phyloP scores from a whole-genome alignment of 2,888 invertebrate genomes.

The Acanthosoma haemorrhoidale region DNA sequence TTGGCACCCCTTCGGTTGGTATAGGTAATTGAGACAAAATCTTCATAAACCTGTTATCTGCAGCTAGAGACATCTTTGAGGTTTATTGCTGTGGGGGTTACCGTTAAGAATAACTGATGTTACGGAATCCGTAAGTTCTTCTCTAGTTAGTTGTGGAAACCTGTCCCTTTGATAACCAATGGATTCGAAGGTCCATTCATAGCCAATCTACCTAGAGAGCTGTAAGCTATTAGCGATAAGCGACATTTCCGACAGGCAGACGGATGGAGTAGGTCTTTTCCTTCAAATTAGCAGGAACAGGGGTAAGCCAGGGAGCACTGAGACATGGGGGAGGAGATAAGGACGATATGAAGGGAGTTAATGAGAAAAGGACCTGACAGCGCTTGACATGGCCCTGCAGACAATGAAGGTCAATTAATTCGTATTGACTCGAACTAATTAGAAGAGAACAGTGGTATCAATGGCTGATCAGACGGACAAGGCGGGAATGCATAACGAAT shows the following conservation, averaged over 20 bases:
- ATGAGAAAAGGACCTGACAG: neutral
- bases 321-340: neutral
- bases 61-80: too few relatives aligned
- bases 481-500: conserved; percentile 22
- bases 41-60: too few relatives aligned
- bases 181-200: too few relatives aligned
- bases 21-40: too few relatives aligned
- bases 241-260: neutral
- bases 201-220: neutral
- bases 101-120: too few relatives aligned
- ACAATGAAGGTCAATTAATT: conserved; percentile 13
- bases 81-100: too few relatives aligned
- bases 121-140: too few relatives aligned
- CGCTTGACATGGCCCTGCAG: neutral
- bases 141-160: too few relatives aligned
- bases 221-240: neutral
- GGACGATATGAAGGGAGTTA: conserved; percentile 16
- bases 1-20: too few relatives aligned
- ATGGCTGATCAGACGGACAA: conserved; percentile 3
- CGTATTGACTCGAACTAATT: conserved; percentile 14
- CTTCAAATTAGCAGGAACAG: neutral
- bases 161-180: too few relatives aligned
- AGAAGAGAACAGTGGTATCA: neutral
- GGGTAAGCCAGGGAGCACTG: neutral
- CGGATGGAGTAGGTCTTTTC: neutral